phyloP scores from a whole-genome alignment of 35 echinoderm and acorn worm genomes.

The Apostichopus parvimensis region DNA sequence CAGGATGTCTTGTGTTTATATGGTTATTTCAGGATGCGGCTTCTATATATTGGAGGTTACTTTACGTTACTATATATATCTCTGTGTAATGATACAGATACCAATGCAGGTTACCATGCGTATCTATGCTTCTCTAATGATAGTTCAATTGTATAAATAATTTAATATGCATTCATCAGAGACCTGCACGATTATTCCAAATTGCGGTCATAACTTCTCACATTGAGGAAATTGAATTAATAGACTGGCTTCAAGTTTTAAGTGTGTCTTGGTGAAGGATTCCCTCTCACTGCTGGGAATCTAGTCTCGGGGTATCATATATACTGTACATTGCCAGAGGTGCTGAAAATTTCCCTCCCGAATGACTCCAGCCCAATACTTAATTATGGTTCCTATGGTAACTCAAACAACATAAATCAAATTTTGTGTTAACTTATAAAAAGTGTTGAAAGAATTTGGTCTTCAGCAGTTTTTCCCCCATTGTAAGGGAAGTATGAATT shows the following conservation, averaged over 20 bases:
- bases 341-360: not conserved
- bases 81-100: too few species aligned
- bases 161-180: too few species aligned
- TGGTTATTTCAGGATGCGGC: too few species aligned
- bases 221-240: not conserved
- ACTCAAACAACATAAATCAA: conserved; percentile 15
- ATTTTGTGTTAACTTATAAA: not conserved
- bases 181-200: too few species aligned
- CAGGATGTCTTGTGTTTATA: too few species aligned
- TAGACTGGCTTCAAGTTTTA: not conserved
- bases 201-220: not conserved
- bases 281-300: not conserved
- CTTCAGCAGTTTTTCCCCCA: too few species aligned
- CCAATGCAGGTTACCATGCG: too few species aligned
- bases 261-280: not conserved
- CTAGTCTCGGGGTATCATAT: not conserved
- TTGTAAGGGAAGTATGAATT: not conserved
- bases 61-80: too few species aligned
- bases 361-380: not conserved
- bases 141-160: too few species aligned
- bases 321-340: not conserved
- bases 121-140: too few species aligned
- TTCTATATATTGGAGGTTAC: too few species aligned
- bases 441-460: not conserved
- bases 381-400: conserved; percentile 24